Conservation (phyloP, 2,113 vertebrate genomes). For the Andinoacara biseriatus region DNA sequence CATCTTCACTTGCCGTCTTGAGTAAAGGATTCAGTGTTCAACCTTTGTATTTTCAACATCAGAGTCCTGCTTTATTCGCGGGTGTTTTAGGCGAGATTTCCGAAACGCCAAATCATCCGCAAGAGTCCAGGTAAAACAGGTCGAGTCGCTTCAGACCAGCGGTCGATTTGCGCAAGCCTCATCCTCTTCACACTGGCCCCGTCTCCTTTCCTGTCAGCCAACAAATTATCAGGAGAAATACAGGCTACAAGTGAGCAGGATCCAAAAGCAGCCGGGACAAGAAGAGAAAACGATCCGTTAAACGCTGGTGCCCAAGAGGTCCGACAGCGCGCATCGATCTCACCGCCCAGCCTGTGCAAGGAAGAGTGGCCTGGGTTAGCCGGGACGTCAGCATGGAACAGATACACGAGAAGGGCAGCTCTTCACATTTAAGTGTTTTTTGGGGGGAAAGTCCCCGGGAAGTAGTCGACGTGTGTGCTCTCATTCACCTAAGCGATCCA, state of each 20-base stretch:
- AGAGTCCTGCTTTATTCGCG: constrained; percentile 20
- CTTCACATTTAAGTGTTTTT: constrained; percentile 27
- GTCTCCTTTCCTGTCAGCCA: neutral
- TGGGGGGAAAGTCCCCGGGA: constrained; percentile 58
- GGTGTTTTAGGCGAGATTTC: constrained; percentile 26
- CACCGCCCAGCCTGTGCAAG: constrained; percentile 17
- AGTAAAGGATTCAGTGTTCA: constrained; percentile 77
- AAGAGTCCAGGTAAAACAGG: constrained; percentile 69
- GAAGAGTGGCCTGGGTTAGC: constrained; percentile 14
- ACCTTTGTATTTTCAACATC: constrained; percentile 53
- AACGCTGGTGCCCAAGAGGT: constrained; percentile 29
- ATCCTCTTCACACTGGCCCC: constrained; percentile 48
- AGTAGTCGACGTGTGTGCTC: constrained; percentile 14
- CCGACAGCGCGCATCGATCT: constrained; percentile 45
- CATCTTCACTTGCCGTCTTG: constrained; percentile 81
- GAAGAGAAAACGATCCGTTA: constrained; percentile 19
- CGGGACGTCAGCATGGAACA: constrained; percentile 3
- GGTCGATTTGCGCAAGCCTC: constrained; percentile 58
- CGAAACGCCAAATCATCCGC: constrained; percentile 54
- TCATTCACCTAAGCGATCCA: constrained; percentile 39
- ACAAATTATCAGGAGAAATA: neutral
- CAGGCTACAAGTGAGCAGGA: neutral
- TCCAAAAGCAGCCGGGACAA: constrained; percentile 25
- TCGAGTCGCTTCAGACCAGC: constrained; percentile 58
- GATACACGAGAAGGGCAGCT: neutral